These are phyloP conservation scores for Coptodon rendalli DNA, from an alignment of 2,113 vertebrate species.

Conservation along the genomic window DNA sequence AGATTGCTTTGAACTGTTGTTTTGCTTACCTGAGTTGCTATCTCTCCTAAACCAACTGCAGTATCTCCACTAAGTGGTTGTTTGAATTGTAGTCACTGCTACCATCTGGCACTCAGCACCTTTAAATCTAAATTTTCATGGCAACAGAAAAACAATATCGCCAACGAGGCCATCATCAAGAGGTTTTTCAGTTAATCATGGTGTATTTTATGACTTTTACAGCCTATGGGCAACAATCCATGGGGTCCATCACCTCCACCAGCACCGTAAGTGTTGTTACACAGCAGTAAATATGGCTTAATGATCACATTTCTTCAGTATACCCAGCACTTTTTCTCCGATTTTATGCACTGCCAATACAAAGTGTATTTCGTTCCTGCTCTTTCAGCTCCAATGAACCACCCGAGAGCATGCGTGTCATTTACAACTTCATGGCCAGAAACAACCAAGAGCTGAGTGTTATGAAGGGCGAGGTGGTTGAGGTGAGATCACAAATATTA, in stretches of 20 bases:
- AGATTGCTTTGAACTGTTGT: not conserved
- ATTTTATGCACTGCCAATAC: not conserved
- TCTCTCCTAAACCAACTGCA: not conserved
- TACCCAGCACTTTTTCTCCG: rapidly evolving
- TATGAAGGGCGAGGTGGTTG: conserved; percentile 76
- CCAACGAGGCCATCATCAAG: not conserved
- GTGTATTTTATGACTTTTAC: not conserved
- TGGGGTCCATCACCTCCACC: not conserved
- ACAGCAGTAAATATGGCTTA: not conserved
- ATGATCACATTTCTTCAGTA: not conserved
- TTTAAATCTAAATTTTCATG: not conserved
- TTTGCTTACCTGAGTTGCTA: not conserved
- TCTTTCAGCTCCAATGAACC: conserved; percentile 13
- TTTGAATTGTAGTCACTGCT: not conserved
- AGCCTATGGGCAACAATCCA: not conserved
- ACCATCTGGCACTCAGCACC: not conserved
- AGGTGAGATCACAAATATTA: conserved; percentile 68
- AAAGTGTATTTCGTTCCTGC: not conserved
- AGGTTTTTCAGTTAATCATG: not conserved
- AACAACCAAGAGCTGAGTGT: conserved; percentile 82
- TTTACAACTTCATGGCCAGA: conserved; percentile 80
- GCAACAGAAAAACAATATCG: not conserved
- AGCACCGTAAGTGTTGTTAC: conserved; percentile 15
- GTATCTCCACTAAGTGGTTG: not conserved
- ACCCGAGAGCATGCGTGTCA: conserved; percentile 60